Evolutionary conservation across 2,113 vertebrate genomes (phyloP), one percentile per base, ranked within the genome.

Genomic region (Morone saxatilis): DNA sequence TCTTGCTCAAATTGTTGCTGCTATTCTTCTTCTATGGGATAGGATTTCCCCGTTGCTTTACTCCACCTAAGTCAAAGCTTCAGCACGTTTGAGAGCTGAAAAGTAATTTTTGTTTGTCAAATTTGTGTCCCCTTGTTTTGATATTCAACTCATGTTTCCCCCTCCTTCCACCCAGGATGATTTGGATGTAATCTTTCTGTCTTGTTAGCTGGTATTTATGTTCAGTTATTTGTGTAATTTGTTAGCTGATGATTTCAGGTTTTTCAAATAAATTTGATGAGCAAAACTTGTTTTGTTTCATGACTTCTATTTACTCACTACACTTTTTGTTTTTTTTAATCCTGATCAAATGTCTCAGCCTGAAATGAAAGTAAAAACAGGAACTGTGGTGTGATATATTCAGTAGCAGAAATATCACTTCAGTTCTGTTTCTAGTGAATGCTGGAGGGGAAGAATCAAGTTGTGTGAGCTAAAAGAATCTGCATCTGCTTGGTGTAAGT

Each of bases 341-440:
- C 5, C 45, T 54, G 19, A 48, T 41, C 12, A 54, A 43, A 17
- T 1, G 4, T 1, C 11, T 19, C 1, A 38, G 45, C 19, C 53
- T 71, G 92, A 95, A 95, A 76, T 78, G 91, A 94, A 94, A 95
- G 80, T 87, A 7, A 87, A 90, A 94, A 89, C 17, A 80, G 89
- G 93, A 95, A 95, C 73, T 87, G 47, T 0, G 56, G 48, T 71
- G 17, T 4, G 11, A 13, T 78, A 40, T 38, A 85, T 50, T 71
- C 0, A 4, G 17, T 36, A 63, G 4, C 56, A 71, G 6, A 80
- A 48, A 36, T 16, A 60, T 31, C 36, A 7, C 40, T 65, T 56
- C 76, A 67, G 68, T 19, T 80, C 36, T 73, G 41, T 59, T 40
- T 60, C 3, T 0, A 3, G 10, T 69, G 16, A 59, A 20, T 53